Evolutionary conservation across 2,888 invertebrate genomes (phyloP).

Genomic region (Eupithecia tripunctaria): DNA sequence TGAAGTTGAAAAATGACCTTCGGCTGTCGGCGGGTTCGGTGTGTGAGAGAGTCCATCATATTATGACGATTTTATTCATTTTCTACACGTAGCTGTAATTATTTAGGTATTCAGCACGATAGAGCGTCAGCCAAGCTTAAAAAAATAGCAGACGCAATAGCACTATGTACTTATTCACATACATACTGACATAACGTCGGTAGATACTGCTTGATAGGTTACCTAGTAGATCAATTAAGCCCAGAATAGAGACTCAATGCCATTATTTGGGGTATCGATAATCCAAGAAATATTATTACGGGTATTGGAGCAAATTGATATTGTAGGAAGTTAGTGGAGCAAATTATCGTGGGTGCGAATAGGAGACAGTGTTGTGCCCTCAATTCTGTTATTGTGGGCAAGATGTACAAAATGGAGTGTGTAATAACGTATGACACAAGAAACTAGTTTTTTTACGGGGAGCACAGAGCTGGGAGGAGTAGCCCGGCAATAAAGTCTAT

Average conservation of each 20-base stretch:
- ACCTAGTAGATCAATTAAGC: not conserved
- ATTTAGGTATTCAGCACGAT: not conserved
- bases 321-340: constrained; percentile 1
- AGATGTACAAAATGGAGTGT: not conserved
- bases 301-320: constrained; percentile 1
- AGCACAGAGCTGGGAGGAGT: too few species aligned
- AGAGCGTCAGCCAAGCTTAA: not conserved
- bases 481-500: too few species aligned
- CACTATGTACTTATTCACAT: too few species aligned
- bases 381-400: not conserved
- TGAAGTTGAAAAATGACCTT: too few species aligned
- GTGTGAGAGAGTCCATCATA: too few species aligned
- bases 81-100: too few species aligned
- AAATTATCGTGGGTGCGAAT: not conserved
- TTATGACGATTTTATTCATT: too few species aligned
- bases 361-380: not conserved
- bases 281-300: not conserved
- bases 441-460: too few species aligned
- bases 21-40: too few species aligned
- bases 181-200: too few species aligned
- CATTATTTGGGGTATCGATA: constrained; percentile 2
- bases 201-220: not conserved
- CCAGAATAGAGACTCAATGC: not conserved
- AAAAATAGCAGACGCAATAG: not conserved
- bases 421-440: not conserved